Percentiles rank a stretch among this genome's conserved stretches.
Evolutionary conservation across 2,888 invertebrate species (phyloP).

Genomic region (Rapana venosa): DNA sequence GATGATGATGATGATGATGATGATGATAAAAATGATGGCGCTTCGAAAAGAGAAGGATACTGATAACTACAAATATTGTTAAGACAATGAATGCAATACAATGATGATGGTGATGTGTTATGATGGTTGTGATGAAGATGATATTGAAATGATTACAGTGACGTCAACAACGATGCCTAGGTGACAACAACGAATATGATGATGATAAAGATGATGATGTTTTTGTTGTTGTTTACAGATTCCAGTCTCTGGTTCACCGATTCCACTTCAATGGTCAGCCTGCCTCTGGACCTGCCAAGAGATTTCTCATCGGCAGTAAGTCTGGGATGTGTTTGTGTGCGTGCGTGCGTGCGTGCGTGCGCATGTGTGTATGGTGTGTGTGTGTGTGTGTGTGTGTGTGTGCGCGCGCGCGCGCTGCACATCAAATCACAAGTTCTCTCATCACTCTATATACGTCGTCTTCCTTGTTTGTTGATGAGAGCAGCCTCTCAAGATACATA

Average conservation of each 20-base stretch:
- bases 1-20: too few relatives aligned
- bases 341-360: constrained; percentile 18
- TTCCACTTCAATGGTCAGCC: constrained; percentile 1
- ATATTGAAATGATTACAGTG: too few relatives aligned
- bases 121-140: neutral
- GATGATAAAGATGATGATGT: constrained; percentile 26
- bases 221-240: neutral
- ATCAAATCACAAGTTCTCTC: too few relatives aligned
- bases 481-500: too few relatives aligned
- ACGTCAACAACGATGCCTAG: neutral
- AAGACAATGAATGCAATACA: too few relatives aligned
- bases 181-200: neutral
- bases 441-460: too few relatives aligned
- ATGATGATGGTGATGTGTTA: neutral
- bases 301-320: neutral
- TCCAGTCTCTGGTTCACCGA: constrained; percentile 16
- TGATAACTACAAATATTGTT: too few relatives aligned
- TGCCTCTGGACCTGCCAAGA: neutral
- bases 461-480: too few relatives aligned
- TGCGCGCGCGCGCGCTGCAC: neutral
- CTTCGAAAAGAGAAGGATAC: too few relatives aligned
- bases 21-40: too few relatives aligned
- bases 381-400: neutral
- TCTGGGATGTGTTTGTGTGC: neutral
- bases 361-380: too few relatives aligned